phyloP scores from a whole-genome alignment of 2,888 invertebrate genomes.

The Hirtodrosophila alboralis region DNA sequence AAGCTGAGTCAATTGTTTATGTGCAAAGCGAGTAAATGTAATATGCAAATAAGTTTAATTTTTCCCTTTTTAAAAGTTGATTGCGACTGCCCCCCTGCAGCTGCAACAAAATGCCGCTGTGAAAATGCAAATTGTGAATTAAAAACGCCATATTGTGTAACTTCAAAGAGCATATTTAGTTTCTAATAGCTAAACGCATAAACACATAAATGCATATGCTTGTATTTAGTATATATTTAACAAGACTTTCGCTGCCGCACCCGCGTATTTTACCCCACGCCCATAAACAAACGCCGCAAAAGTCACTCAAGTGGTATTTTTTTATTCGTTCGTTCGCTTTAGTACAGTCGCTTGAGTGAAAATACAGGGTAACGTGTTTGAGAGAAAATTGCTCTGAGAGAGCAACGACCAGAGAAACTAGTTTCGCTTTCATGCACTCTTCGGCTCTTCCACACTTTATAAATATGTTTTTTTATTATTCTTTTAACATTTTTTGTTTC shows the following conservation, averaged over 20 bases:
- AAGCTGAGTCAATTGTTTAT: neutral
- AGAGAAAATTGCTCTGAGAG: constrained; percentile 24
- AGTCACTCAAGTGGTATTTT: constrained; percentile 45
- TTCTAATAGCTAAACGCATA: neutral
- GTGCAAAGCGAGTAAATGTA: neutral
- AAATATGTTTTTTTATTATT: constrained; percentile 20
- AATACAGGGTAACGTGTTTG: constrained; percentile 22
- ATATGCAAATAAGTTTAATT: neutral
- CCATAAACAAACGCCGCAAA: constrained; percentile 76
- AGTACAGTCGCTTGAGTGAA: constrained; percentile 77
- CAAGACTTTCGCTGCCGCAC: constrained; percentile 26
- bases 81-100: constrained; percentile 53
- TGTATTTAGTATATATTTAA: constrained; percentile 22
- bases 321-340: constrained; percentile 66
- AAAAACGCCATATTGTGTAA: constrained; percentile 69
- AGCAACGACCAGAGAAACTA: constrained; percentile 32
- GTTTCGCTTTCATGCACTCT: constrained; percentile 49
- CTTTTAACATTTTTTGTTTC: constrained; percentile 46
- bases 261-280: constrained; percentile 59
- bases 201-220: constrained; percentile 2
- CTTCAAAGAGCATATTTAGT: constrained; percentile 4
- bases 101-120: constrained; percentile 55
- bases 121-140: constrained; percentile 57
- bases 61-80: constrained; percentile 25
- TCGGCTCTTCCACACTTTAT: constrained; percentile 28